phyloP scores from a whole-genome alignment of 2,888 invertebrate genomes.

The Orthosia incerta region DNA sequence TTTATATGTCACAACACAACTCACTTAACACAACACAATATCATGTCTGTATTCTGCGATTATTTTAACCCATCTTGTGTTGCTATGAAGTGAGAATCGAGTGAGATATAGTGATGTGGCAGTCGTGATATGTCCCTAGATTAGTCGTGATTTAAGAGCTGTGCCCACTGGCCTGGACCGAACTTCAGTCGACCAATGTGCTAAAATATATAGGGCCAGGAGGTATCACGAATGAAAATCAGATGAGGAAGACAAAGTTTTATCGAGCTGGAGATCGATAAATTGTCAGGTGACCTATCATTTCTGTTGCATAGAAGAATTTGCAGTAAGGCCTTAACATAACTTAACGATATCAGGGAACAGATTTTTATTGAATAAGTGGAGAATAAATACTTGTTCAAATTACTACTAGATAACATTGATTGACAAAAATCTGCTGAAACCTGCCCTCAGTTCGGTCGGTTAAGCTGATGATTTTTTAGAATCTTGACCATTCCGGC shows the following conservation, averaged over 20 bases:
- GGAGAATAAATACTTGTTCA: too few species aligned
- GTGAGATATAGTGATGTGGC: constrained; percentile 56
- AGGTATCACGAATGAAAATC: constrained; percentile 18
- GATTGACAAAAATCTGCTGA: too few species aligned
- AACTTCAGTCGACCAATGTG: constrained; percentile 33
- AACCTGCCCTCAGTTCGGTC: too few species aligned
- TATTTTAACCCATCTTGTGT: background rate
- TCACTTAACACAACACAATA: too few species aligned
- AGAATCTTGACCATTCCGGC: too few species aligned
- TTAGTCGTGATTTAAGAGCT: constrained; percentile 77
- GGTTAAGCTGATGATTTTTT: too few species aligned
- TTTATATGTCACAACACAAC: too few species aligned
- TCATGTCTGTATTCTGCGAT: too few species aligned
- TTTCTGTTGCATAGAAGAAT: background rate
- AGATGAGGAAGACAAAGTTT: background rate
- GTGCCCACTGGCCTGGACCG: constrained; percentile 54
- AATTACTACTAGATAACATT: too few species aligned
- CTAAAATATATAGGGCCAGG: constrained; percentile 19
- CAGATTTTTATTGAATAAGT: too few species aligned
- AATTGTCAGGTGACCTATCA: background rate
- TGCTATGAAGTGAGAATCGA: constrained; percentile 42
- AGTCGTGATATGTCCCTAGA: constrained; percentile 76
- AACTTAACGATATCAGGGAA: too few species aligned
- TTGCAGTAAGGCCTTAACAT: too few species aligned
- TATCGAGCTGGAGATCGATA: background rate